These are phyloP conservation scores for Melanocharis versteri DNA, from an alignment of 2,113 vertebrate species.

Conservation along the genomic window DNA sequence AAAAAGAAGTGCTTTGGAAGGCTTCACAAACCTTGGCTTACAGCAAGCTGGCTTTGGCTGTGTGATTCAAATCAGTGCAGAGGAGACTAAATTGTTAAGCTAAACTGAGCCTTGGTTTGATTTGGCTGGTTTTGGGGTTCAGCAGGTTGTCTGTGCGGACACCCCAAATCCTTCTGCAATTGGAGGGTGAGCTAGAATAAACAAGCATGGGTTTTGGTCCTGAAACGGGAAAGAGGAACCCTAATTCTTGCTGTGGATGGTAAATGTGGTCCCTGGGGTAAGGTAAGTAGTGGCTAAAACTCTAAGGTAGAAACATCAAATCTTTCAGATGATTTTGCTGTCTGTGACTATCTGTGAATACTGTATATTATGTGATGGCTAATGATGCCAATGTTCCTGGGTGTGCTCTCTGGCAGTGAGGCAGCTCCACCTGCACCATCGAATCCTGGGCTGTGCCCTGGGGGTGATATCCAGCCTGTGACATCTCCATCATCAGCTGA, in stretches of 20 bases:
- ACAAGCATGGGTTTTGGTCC: background rate
- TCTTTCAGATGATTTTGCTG: background rate
- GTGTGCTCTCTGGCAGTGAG: background rate
- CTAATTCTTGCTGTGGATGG: background rate
- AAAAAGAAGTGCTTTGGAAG: background rate
- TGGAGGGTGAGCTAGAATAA: rapidly evolving
- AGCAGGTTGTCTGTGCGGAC: rapidly evolving
- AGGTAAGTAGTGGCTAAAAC: background rate
- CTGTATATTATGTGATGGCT: background rate
- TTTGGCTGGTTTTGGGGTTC: background rate
- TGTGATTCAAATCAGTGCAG: background rate
- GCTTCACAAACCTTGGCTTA: background rate
- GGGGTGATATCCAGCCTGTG: background rate
- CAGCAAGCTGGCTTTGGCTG: background rate
- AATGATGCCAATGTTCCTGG: background rate
- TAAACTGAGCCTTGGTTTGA: background rate
- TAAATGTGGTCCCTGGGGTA: background rate
- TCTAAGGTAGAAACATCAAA: background rate
- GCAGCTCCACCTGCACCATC: too few species aligned
- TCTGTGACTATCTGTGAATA: background rate
- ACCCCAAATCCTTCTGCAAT: background rate
- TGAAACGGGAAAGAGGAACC: background rate
- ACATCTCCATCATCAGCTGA: background rate
- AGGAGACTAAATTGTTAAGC: background rate
- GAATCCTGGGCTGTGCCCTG: rapidly evolving